Evolutionary conservation across 2,888 invertebrate species (phyloP).

Genomic region (Polydesmus complanatus): DNA sequence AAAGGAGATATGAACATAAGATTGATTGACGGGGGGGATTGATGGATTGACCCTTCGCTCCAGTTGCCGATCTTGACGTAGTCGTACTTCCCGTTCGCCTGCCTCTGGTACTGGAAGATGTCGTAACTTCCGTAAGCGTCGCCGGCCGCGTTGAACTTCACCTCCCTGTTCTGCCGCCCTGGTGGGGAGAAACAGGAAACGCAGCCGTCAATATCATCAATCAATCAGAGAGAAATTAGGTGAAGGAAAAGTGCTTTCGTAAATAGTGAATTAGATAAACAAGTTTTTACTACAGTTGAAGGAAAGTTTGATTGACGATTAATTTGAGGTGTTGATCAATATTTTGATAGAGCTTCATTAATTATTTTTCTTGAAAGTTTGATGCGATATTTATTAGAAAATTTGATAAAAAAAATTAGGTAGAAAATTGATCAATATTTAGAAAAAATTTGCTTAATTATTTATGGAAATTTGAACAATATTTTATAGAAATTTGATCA

Average conservation of each 20-base stretch:
- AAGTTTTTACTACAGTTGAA: neutral
- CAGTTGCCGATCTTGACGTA: conserved; percentile 45
- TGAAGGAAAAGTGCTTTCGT: neutral
- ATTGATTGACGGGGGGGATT: neutral
- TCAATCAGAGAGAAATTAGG: no score
- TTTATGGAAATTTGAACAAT: no score
- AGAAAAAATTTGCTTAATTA: no score
- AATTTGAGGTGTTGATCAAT: no score
- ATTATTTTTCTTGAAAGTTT: no score
- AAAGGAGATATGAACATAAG: neutral
- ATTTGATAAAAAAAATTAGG: no score
- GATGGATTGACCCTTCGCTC: conserved; percentile 34
- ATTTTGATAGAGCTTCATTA: no score
- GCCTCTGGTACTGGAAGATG: conserved; percentile 51
- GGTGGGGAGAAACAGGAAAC: conserved; percentile 19
- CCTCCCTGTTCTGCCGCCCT: conserved; percentile 40
- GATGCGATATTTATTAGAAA: no score
- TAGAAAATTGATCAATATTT: no score
- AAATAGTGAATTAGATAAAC: neutral
- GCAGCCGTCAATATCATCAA: neutral
- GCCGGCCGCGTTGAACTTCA: conserved; percentile 49
- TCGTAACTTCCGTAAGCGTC: conserved; percentile 55
- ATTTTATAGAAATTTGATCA: no score
- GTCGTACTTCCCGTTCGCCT: conserved; percentile 38
- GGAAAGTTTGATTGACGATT: no score